A percentile compares a stretch with the other conserved stretches of the same genome.
Evolutionary conservation across 2,797 vertebrate species (phyloP).

Genomic region (Apodemus agrarius): DNA sequence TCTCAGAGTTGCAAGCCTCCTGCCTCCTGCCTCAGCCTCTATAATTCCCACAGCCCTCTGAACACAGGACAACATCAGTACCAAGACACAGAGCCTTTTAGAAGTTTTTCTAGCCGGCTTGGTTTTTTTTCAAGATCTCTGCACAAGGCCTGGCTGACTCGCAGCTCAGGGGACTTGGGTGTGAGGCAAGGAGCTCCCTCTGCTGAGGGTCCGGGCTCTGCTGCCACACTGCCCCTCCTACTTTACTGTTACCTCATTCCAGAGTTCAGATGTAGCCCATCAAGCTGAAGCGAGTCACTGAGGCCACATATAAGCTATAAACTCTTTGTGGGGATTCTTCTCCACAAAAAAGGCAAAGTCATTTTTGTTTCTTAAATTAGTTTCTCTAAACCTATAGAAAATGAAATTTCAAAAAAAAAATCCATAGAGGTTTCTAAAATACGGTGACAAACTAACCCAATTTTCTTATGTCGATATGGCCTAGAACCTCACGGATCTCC

Average conservation of each 20-base stretch:
- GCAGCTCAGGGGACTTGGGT: background rate
- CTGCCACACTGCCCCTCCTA: background rate
- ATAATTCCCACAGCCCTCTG: background rate
- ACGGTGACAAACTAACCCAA: constrained; percentile 34
- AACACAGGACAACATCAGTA: background rate
- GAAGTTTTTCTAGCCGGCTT: background rate
- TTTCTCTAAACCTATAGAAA: constrained; percentile 42
- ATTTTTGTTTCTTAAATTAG: background rate
- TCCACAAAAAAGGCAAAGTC: background rate
- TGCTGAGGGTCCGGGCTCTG: background rate
- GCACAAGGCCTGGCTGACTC: background rate
- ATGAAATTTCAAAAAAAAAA: constrained; percentile 34
- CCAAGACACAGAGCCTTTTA: background rate
- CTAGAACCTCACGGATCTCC: constrained; percentile 36
- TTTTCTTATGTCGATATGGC: constrained; percentile 65
- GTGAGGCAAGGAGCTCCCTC: background rate
- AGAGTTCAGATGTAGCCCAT: background rate
- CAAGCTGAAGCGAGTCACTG: background rate
- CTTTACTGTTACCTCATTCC: background rate
- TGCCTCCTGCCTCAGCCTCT: background rate
- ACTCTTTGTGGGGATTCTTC: background rate
- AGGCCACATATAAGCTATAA: background rate
- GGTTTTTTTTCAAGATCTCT: background rate
- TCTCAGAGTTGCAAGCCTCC: background rate
- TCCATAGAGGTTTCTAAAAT: constrained; percentile 63